Percentiles rank a stretch among this genome's conserved stretches.
These are phyloP conservation scores for Heliconius ethilla DNA, from an alignment of 2,888 invertebrate genomes.

Conservation along the genomic window DNA sequence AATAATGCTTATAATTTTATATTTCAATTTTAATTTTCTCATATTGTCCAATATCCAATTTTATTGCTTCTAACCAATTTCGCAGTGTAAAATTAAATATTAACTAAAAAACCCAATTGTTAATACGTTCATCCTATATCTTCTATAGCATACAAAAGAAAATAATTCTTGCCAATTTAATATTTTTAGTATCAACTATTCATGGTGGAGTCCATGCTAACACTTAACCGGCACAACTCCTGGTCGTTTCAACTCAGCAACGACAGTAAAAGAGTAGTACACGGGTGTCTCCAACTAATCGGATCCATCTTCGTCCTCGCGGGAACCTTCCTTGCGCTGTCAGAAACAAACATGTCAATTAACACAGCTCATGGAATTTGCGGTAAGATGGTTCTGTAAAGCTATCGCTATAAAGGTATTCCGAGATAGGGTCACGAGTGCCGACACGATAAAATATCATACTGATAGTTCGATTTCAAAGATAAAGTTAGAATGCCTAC, in stretches of 20 bases:
- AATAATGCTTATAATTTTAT: too few species aligned
- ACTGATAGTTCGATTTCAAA: conserved; percentile 7
- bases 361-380: conserved; percentile 73
- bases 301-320: conserved; percentile 76
- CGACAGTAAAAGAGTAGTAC: conserved; percentile 72
- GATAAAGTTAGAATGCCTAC: conserved; percentile 10
- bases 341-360: conserved; percentile 64
- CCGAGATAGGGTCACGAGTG: conserved; percentile 15
- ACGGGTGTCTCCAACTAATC: conserved; percentile 79
- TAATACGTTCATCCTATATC: not conserved
- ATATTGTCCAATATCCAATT: too few species aligned
- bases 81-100: not conserved
- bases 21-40: too few species aligned
- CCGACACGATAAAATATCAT: conserved; percentile 9
- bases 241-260: conserved; percentile 73
- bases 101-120: not conserved
- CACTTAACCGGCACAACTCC: conserved; percentile 74
- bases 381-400: conserved; percentile 58
- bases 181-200: conserved; percentile 76
- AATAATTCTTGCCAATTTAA: not conserved
- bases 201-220: conserved; percentile 75
- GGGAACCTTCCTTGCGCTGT: conserved; percentile 75
- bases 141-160: not conserved
- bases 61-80: not conserved
- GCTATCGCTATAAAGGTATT: conserved; percentile 18